A percentile compares a stretch with the other conserved stretches of the same genome.
Conservation (phyloP, 1,140 invertebrate species). For the Drosophila bocqueti region DNA sequence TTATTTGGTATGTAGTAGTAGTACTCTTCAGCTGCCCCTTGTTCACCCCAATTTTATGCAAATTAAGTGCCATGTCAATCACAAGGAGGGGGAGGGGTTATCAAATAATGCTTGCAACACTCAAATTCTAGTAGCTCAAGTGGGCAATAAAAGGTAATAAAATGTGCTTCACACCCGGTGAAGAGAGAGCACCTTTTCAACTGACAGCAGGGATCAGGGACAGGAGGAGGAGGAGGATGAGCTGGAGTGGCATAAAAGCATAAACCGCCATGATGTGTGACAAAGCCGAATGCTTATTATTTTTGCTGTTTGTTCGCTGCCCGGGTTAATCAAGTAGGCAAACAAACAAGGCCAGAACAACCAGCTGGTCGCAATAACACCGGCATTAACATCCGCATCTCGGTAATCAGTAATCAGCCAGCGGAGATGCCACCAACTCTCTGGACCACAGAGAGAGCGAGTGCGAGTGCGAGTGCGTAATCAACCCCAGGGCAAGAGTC, state of each 20-base stretch:
- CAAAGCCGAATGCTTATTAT: conserved; percentile 34
- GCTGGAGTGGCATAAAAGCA: conserved; percentile 24
- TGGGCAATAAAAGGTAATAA: conserved; percentile 44
- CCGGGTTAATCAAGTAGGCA: conserved; percentile 74
- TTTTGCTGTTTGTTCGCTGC: conserved; percentile 18
- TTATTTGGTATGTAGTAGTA: not conserved
- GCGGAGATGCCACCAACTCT: conserved; percentile 4
- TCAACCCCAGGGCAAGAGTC: conserved; percentile 58
- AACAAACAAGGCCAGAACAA: conserved; percentile 61
- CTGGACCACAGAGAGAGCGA: not conserved
- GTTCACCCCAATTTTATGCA: conserved; percentile 17
- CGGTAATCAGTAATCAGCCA: conserved; percentile 11
- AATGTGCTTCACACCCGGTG: conserved; percentile 26
- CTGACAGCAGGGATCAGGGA: not conserved
- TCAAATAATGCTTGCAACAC: conserved; percentile 23
- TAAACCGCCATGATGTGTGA: conserved; percentile 48
- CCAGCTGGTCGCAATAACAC: conserved; percentile 59
- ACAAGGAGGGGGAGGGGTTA: not conserved
- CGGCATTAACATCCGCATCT: conserved; percentile 33
- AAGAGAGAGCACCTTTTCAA: conserved; percentile 8
- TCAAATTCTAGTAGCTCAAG: conserved; percentile 25
- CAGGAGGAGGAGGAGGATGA: not conserved
- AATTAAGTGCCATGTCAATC: conserved; percentile 10
- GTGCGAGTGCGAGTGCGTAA: not conserved
- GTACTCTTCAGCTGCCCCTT: not conserved